Conservation (phyloP, 2,113 vertebrate genomes). For the Epinephelus lanceolatus region DNA sequence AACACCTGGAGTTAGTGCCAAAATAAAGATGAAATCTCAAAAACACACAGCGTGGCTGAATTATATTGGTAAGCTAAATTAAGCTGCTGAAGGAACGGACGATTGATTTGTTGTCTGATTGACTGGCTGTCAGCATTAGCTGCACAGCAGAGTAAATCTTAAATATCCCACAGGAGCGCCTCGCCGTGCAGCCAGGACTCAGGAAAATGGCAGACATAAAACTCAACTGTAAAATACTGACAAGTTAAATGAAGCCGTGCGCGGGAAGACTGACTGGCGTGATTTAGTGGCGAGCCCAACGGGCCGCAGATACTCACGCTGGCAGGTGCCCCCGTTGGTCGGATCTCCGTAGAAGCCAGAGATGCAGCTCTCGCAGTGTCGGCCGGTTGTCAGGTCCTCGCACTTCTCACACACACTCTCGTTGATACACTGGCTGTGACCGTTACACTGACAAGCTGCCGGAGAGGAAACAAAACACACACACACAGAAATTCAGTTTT, state of each 20-base stretch:
- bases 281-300: background rate
- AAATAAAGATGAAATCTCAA: background rate
- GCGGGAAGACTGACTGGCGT: background rate
- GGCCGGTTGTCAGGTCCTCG: conserved; percentile 95
- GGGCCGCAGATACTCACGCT: conserved; percentile 87
- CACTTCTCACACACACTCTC: conserved; percentile 96
- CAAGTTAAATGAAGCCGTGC: conserved; percentile 40
- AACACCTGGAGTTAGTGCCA: background rate
- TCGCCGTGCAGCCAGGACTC: conserved; percentile 30
- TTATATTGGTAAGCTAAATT: conserved; percentile 37
- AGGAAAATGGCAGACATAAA: conserved; percentile 55
- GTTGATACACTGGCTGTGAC: conserved; percentile 96
- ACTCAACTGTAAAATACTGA: conserved; percentile 54
- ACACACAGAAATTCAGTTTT: background rate
- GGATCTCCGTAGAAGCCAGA: conserved; percentile 97
- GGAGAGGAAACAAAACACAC: background rate
- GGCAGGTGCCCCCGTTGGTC: conserved; percentile 96
- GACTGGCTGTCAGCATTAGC: conserved; percentile 52
- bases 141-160: conserved; percentile 44
- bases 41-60: conserved; percentile 1
- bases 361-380: conserved; percentile 95
- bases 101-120: conserved; percentile 58
- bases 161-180: conserved; percentile 49
- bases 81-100: conserved; percentile 22
- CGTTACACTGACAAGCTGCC: conserved; percentile 97